These are phyloP conservation scores for Eupithecia inturbata DNA, from an alignment of 2,888 invertebrate genomes.

Conservation along the genomic window DNA sequence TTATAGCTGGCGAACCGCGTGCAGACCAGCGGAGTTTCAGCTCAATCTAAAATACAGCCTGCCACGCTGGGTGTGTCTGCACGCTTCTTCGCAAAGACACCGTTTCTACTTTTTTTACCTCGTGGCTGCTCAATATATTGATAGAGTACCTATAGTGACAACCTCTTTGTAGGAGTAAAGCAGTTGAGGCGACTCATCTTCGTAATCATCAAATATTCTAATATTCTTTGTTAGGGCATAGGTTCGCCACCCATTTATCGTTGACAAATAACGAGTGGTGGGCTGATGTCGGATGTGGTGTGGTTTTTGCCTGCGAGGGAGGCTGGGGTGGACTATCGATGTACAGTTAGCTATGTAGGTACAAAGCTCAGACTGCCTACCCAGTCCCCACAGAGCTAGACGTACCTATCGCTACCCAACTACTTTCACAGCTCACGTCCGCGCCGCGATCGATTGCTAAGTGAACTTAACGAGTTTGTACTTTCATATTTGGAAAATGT, in stretches of 20 bases:
- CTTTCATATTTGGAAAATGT: not conserved
- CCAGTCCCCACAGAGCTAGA: constrained; percentile 7
- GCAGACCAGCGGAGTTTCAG: not conserved
- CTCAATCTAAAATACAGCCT: not conserved
- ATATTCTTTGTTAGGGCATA: not conserved
- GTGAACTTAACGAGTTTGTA: not conserved
- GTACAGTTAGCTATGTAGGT: constrained; percentile 11
- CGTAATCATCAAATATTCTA: no score
- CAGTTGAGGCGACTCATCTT: not conserved
- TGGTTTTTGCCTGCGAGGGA: not conserved
- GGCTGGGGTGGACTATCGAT: constrained; percentile 29
- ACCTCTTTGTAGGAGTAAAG: not conserved
- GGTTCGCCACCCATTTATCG: not conserved
- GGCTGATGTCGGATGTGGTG: not conserved
- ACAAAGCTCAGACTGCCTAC: constrained; percentile 18
- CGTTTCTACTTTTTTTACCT: not conserved
- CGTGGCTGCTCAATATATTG: not conserved
- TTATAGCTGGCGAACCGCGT: not conserved
- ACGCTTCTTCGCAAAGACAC: not conserved
- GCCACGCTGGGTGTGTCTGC: not conserved
- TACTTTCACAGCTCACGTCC: constrained; percentile 4
- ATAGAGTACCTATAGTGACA: not conserved
- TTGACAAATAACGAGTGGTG: constrained; percentile 1
- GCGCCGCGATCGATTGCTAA: not conserved
- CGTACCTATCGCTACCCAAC: constrained; percentile 5